Evolutionary conservation across 2,888 invertebrate genomes (phyloP).

Genomic region (Abrostola tripartita): DNA sequence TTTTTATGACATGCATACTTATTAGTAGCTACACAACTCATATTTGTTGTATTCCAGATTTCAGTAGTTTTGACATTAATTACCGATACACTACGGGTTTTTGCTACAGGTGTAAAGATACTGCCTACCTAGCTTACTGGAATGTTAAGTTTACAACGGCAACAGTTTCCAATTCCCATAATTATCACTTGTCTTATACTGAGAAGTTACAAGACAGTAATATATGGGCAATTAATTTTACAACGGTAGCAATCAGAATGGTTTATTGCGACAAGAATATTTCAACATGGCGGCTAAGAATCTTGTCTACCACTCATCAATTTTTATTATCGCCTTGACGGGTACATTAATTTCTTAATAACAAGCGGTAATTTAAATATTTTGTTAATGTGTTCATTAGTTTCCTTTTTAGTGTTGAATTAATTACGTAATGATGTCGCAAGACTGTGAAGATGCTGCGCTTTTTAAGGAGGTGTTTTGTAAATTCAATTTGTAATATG

Average conservation of each 20-base stretch:
- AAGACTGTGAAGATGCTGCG: conserved; percentile 7
- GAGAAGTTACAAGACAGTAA: conserved; percentile 41
- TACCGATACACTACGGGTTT: too few species aligned
- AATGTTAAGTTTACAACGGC: conserved; percentile 7
- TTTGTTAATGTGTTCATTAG: conserved; percentile 32
- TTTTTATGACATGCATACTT: too few species aligned
- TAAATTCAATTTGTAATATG: not conserved
- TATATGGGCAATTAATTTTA: conserved; percentile 54
- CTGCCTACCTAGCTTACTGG: not conserved
- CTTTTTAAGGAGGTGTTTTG: conserved; percentile 5
- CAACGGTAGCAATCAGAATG: conserved; percentile 54
- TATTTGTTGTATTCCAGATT: too few species aligned
- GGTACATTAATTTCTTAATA: conserved; percentile 44
- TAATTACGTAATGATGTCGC: conserved; percentile 22
- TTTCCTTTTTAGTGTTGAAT: conserved; percentile 18
- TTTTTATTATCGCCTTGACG: conserved; percentile 46
- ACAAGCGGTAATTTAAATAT: conserved; percentile 25
- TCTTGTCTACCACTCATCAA: conserved; percentile 35
- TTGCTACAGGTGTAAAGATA: not conserved
- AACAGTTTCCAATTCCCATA: conserved; percentile 20
- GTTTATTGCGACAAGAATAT: conserved; percentile 48
- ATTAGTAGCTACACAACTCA: too few species aligned
- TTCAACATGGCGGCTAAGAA: conserved; percentile 47
- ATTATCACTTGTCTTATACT: conserved; percentile 30
- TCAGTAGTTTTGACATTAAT: too few species aligned